Evolutionary conservation across 2,888 invertebrate species (phyloP).

Genomic region (Nomada hirtipes): DNA sequence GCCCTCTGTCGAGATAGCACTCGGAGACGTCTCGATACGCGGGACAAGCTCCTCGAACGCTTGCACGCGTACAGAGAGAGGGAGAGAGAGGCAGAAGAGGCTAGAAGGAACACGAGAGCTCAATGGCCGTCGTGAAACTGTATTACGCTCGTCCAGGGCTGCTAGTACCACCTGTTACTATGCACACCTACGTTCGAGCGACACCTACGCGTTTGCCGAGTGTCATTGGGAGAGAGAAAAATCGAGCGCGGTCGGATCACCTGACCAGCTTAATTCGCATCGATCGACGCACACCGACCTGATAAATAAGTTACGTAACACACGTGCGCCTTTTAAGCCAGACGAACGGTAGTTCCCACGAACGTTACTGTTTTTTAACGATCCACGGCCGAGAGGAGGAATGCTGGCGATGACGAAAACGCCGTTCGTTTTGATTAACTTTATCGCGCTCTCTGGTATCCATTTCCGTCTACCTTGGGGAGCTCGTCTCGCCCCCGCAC

Average conservation of each 20-base stretch:
- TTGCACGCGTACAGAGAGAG: conserved; percentile 7
- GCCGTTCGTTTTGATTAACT: conserved; percentile 38
- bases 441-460: neutral
- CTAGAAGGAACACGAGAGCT: conserved; percentile 6
- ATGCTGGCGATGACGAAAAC: neutral
- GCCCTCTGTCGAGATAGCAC: conserved; percentile 42
- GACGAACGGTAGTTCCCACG: neutral
- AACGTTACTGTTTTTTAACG: neutral
- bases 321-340: neutral
- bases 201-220: conserved; percentile 18
- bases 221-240: conserved; percentile 11
- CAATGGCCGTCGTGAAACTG: conserved; percentile 54
- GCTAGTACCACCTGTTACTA: conserved; percentile 66
- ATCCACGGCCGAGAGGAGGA: neutral
- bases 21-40: conserved; percentile 59
- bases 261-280: neutral
- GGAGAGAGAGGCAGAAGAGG: conserved; percentile 24
- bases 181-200: conserved; percentile 39
- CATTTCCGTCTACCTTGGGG: neutral
- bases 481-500: neutral
- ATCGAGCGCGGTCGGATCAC: neutral
- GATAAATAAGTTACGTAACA: neutral
- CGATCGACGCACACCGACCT: neutral
- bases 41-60: conserved; percentile 54
- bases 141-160: conserved; percentile 43